These are phyloP conservation scores for Magallana angulata DNA, from an alignment of 1,140 invertebrate species.

Conservation along the genomic window DNA sequence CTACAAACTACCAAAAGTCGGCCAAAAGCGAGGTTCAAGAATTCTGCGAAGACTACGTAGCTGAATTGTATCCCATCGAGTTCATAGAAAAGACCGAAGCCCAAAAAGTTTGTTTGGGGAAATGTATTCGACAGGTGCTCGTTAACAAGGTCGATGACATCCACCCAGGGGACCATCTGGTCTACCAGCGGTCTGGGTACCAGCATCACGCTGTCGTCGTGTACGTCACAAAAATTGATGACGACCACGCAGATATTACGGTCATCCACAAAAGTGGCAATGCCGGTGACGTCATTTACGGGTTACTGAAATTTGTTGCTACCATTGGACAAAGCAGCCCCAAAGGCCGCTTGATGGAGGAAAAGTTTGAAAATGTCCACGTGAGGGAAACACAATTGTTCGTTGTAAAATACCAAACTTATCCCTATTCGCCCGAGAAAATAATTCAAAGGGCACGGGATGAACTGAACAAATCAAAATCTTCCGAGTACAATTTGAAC, in stretches of 20 bases:
- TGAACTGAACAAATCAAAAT: constrained; percentile 1
- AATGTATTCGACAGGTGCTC: not conserved
- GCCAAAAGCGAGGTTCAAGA: too few relatives aligned
- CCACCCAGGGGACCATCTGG: not conserved
- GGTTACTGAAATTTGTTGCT: not conserved
- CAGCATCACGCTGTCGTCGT: constrained; percentile 6
- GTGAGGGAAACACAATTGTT: not conserved
- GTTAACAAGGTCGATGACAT: not conserved
- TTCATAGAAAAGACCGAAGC: not conserved
- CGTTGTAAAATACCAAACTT: not conserved
- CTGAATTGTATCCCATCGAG: not conserved
- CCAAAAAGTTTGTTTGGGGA: not conserved
- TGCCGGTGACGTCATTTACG: not conserved
- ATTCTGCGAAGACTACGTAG: not conserved
- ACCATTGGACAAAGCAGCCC: constrained; percentile 7
- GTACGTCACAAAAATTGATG: not conserved
- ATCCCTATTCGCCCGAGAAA: not conserved
- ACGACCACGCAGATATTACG: not conserved
- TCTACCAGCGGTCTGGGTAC: not conserved
- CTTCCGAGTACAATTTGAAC: not conserved
- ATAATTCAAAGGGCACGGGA: constrained; percentile 12
- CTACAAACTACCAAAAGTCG: too few relatives aligned
- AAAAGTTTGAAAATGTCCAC: not conserved
- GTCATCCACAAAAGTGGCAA: constrained; percentile 18
- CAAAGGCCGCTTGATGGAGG: not conserved